Conservation (phyloP, 1,140 invertebrate genomes). For the Meloidogyne exigua region DNA sequence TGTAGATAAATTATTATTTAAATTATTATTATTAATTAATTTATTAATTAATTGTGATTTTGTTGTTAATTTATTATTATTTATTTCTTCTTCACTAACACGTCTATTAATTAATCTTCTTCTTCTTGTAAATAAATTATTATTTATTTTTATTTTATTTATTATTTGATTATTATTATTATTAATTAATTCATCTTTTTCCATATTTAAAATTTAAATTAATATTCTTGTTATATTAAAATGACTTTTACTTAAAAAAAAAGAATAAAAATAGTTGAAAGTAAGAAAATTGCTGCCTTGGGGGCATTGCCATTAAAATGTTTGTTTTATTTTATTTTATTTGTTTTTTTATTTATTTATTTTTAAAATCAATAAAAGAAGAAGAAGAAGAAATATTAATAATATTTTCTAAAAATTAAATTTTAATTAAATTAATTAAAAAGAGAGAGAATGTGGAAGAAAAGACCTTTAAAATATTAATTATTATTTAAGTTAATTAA, state of each 20-base stretch:
- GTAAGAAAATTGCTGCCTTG: not conserved
- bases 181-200: not conserved
- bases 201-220: too few relatives aligned
- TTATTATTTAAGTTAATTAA: too few relatives aligned
- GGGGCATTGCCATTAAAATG: not conserved
- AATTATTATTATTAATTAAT: not conserved
- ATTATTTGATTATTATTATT: not conserved
- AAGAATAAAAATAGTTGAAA: not conserved
- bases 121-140: not conserved
- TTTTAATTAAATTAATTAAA: not conserved
- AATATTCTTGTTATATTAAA: too few relatives aligned
- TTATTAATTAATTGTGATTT: not conserved
- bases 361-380: slow-evolving; percentile 3
- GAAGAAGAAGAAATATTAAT: not conserved
- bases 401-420: not conserved
- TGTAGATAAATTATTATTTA: not conserved
- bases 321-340: not conserved
- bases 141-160: not conserved
- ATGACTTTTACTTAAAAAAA: not conserved
- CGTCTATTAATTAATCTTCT: not conserved
- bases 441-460: too few relatives aligned
- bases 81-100: not conserved
- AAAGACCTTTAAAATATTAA: too few relatives aligned
- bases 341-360: not conserved
- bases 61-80: not conserved